Evolutionary conservation across 2,888 invertebrate genomes (phyloP), one percentile per base, ranked within the genome.

Genomic region (Rutpela maculata): DNA sequence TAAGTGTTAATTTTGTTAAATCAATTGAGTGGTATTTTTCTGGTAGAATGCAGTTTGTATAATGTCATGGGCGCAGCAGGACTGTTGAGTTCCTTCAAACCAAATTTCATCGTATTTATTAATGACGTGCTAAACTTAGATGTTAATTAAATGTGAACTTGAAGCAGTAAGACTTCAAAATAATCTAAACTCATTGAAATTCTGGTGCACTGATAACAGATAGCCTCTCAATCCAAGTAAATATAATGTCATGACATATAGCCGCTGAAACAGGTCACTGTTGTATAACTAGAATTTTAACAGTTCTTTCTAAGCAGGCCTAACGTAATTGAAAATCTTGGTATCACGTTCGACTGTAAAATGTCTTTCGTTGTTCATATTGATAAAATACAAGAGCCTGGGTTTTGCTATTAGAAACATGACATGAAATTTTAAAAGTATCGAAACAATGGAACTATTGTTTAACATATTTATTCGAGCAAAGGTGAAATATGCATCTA

Each of bases 181-280:
- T 5, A 63, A 63, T 63, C 59, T 63, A 1, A 31, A 31, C 31
- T 0, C n/a, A 35, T 5, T 63, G 1, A 63, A 35, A 5, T 15
- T 10, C 6, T 63, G 62, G 35, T 63, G 62, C 17, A n/a, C 10
- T 35, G n/a, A 10, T 35, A 63, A 63, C 7, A 63, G 11, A 15
- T n/a, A 35, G 31, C 31, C 62, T 17, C 17, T n/a, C 1, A 63
- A 63, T 31, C n/a, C n/a, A 9, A 31, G 31, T 31, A 63, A 63
- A 17, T 31, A 26, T 63, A 63, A n/a, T 63, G 17, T 35, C 9
- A 63, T 63, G 17, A 35, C 31, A 15, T 63, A n/a, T n/a, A 35
- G 62, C 17, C 26, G 17, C n/a, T 4, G 7, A 9, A 31, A 5
- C 9, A 5, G n/a, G 5, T 26, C 19, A 31, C n/a, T 63, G 5